Base-by-base conservation (phyloP, 1,140 invertebrate genomes). In the Phthorimaea operculella region DNA sequence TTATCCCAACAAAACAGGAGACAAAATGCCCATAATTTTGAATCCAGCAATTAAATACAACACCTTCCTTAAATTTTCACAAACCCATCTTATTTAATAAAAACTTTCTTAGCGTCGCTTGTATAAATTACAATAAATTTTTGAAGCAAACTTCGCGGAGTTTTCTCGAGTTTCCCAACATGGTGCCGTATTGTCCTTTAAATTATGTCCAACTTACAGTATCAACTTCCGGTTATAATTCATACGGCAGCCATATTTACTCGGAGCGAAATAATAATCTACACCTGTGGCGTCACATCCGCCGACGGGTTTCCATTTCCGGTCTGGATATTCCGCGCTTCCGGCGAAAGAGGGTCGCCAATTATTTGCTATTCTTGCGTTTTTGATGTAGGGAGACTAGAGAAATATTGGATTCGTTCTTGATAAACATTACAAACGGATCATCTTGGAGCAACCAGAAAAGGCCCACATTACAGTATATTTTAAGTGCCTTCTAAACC, bases 281-380 rank as follows among this genome's bases (percentile, higher is more conserved):
- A 58, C 62, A 64, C 63, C 63, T 64, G 63, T 51, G 59, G 33
- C 49, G 62, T 59, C 57, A 60, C 60, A 62, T 66, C 63, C 63
- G 63, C 53, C 52, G 4, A 54, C 48, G 55, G 57, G 63, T 65
- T 65, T 65, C 63, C 60, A 65, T 65, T 65, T 65, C 63, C 60
- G 58, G 54, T 16, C 48, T 36, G 59, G 54, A 59, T 65, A 59
- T 57, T 57, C 62, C 59, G 12, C 14, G 58, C 60, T 59, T 65
- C 63, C 63, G 54, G 57, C n/a, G 15, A 55, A 42, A 55, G 17
- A 1, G 42, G 48, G 15, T 10, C 15, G 8, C 44, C 15, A 11
- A 47, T 14, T 47, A 14, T 47, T 11, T 9, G 36, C 36, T 39
- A 39, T 39, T 39, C 36, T 39, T 39, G n/a, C 36, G 10, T 39